Conservation (phyloP, 2,113 vertebrate genomes). For the Marmota monax region DNA sequence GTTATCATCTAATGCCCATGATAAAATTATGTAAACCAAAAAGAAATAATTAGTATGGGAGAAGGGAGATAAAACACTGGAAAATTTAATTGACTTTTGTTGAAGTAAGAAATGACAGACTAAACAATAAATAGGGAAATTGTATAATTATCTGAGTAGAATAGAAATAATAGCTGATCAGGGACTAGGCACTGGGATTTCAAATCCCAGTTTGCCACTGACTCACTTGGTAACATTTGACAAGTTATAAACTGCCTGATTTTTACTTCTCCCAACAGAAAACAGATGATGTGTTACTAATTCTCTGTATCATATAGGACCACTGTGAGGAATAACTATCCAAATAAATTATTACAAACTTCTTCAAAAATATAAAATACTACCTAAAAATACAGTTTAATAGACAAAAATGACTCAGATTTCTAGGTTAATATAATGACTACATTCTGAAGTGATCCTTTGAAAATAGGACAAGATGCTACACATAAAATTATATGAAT, state of each 20-base stretch:
- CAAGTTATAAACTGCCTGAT: conserved; percentile 67
- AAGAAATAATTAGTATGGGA: conserved; percentile 73
- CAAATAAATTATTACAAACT: conserved; percentile 45
- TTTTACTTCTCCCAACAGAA: conserved; percentile 72
- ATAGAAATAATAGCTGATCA: conserved; percentile 69
- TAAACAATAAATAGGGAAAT: conserved; percentile 71
- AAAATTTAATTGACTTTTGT: conserved; percentile 71
- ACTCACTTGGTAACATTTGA: conserved; percentile 71
- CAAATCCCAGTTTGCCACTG: conserved; percentile 70
- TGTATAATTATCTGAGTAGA: conserved; percentile 58
- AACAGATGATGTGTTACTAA: conserved; percentile 59
- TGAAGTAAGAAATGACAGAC: conserved; percentile 63
- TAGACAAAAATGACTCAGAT: conserved; percentile 52
- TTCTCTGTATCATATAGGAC: conserved; percentile 37
- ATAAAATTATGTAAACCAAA: conserved; percentile 66
- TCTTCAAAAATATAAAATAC: conserved; percentile 48
- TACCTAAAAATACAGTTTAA: conserved; percentile 46
- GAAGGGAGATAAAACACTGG: conserved; percentile 51
- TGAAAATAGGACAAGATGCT: not conserved
- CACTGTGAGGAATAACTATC: conserved; percentile 60
- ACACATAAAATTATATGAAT: conserved; percentile 27
- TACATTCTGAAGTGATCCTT: conserved; percentile 44
- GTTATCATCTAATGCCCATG: conserved; percentile 18
- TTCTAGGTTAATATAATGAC: conserved; percentile 33
- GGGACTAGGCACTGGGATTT: conserved; percentile 62